Evolutionary conservation across 2,113 vertebrate species (phyloP), one percentile per base, ranked within the genome.

Genomic region (Ursus arctos): DNA sequence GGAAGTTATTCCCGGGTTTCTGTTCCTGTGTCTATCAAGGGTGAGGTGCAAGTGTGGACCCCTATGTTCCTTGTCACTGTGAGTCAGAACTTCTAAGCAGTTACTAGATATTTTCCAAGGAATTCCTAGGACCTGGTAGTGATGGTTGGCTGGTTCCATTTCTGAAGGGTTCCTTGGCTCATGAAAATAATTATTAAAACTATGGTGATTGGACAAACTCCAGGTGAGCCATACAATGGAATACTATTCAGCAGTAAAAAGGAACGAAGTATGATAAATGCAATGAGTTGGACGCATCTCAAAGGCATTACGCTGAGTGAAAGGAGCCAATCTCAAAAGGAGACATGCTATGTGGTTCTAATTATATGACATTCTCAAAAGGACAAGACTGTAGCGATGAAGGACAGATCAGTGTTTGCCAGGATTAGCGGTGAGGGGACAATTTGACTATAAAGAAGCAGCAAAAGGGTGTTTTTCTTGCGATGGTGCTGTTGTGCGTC

Each of bases 151-250:
- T 59, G 33, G 13, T 77, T 83, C 12, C 7, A 18, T 21, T 88
- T 72, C 57, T 94, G 33, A 40, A 55, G 28, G 47, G 49, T 63
- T 72, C 43, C 43, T 43, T 71, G 72, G 15, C 16, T 96, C 86
- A 1, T 83, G 26, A 81, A 81, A 81, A 89, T 72, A 69, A 53
- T 88, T 84, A 19, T 88, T 85, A 51, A 82, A 82, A 92, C 11
- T 8, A 47, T 15, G 14, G 6, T 24, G 21, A 57, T 14, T 47
- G 4, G 47, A 69, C 43, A 67, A 21, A 53, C 13, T 77, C 43
- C 43, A 18, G 43, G 2, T 18, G 36, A 6, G 49, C 69, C 21
- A 4, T 18, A 1, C 2, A 40, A 8, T 26, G 2, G 43, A 77
- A 22, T 24, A 40, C 14, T 28, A 47, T 36, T 74, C 33, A 31